Percentiles rank a stretch among this genome's conserved stretches.
These are phyloP conservation scores for Pleuronectes platessa DNA, from an alignment of 2,113 vertebrate species.

Conservation along the genomic window DNA sequence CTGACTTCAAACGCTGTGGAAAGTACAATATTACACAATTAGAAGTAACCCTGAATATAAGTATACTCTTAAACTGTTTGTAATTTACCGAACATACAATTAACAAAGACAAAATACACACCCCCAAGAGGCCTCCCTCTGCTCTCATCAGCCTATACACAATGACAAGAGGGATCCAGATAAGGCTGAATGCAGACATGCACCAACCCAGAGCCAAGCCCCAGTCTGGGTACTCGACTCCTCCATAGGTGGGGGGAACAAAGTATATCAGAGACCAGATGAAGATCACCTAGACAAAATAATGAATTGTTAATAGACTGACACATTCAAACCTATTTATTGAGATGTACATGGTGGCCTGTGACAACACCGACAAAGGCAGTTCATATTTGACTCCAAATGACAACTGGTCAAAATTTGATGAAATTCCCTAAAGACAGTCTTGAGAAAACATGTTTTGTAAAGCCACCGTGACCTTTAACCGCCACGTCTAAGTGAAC, in stretches of 20 bases:
- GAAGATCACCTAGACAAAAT: slow-evolving; percentile 85
- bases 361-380: too few species aligned
- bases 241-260: slow-evolving; percentile 81
- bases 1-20: slow-evolving; percentile 83
- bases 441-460: too few species aligned
- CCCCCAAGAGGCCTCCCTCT: slow-evolving; percentile 85
- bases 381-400: too few species aligned
- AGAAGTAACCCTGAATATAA: background rate
- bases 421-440: too few species aligned
- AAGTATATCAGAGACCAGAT: slow-evolving; percentile 88
- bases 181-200: slow-evolving; percentile 86
- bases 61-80: background rate
- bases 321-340: background rate
- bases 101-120: slow-evolving; percentile 51
- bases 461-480: too few species aligned
- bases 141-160: slow-evolving; percentile 82
- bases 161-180: slow-evolving; percentile 90
- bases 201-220: slow-evolving; percentile 89
- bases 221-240: slow-evolving; percentile 86
- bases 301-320: background rate
- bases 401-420: too few species aligned
- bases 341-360: too few species aligned
- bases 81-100: background rate
- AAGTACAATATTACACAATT: background rate
- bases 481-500: too few species aligned